Percentiles rank a stretch among this genome's conserved stretches.
phyloP scores from a whole-genome alignment of 2,888 invertebrate species.

The Micropterix aruncella region DNA sequence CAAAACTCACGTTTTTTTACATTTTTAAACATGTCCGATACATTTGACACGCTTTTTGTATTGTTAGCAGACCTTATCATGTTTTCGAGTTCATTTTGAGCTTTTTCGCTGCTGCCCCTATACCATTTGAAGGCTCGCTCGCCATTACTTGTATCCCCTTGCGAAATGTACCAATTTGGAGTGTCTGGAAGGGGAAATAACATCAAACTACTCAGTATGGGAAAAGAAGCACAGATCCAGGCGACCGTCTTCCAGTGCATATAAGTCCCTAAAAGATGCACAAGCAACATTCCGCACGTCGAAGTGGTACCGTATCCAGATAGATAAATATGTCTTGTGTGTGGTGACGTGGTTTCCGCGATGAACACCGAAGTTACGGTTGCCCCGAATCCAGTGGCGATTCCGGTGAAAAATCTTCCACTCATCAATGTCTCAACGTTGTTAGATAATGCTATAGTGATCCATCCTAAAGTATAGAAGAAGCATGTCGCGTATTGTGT shows the following conservation, averaged over 20 bases:
- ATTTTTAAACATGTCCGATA: too few species aligned
- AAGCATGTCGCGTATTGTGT: not conserved
- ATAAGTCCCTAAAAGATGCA: not conserved
- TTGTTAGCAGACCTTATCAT: not conserved
- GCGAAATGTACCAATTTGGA: not conserved
- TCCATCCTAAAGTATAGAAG: not conserved
- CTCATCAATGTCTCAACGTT: not conserved
- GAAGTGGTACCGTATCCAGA: not conserved
- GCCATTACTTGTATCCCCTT: not conserved
- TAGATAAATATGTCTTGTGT: not conserved
- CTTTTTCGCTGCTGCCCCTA: not conserved
- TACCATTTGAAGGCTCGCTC: not conserved
- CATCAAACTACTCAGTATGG: not conserved
- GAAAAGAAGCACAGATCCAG: not conserved
- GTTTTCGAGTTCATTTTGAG: not conserved
- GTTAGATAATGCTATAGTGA: not conserved
- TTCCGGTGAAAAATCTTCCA: not conserved
- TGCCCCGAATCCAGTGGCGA: not conserved
- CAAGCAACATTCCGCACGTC: not conserved
- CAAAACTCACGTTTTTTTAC: slow-evolving; percentile 44
- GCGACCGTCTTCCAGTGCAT: not conserved
- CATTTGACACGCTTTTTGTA: too few species aligned
- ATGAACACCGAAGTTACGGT: not conserved
- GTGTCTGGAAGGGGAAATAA: not conserved
- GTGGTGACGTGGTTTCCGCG: not conserved